Evolutionary conservation across 2,797 vertebrate genomes (phyloP).

Genomic region (Loris lydekkerianus): DNA sequence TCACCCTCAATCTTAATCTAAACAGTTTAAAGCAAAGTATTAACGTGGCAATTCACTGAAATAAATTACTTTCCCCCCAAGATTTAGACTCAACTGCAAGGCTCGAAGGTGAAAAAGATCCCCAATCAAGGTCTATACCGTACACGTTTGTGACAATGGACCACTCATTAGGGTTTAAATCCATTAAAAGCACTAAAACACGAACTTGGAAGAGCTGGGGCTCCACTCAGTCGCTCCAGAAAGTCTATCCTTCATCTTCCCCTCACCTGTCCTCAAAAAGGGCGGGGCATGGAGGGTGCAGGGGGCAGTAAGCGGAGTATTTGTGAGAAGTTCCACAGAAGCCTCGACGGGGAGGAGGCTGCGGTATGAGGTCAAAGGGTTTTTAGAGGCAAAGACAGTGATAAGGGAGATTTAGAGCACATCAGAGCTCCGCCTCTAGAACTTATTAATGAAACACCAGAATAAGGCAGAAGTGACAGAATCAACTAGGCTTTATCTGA

Average conservation of each 20-base stretch:
- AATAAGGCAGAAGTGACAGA: background rate
- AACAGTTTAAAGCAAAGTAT: background rate
- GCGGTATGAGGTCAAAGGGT: background rate
- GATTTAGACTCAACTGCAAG: background rate
- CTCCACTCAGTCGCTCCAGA: background rate
- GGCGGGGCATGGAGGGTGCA: fast-evolving
- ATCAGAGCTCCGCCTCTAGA: conserved; percentile 14
- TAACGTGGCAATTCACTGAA: background rate
- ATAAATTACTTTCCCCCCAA: background rate
- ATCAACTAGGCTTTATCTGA: background rate
- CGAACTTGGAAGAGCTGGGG: background rate
- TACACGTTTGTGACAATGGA: background rate
- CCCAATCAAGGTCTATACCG: background rate
- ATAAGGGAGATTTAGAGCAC: background rate
- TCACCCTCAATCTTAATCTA: background rate
- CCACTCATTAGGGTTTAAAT: background rate
- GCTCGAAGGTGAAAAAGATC: background rate
- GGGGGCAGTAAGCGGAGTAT: background rate
- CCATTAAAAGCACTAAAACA: background rate
- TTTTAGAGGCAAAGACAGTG: conserved; percentile 29
- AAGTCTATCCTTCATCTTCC: background rate
- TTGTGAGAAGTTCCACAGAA: background rate
- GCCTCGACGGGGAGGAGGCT: background rate
- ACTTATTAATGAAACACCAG: background rate
- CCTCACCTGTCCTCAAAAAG: background rate